These are phyloP conservation scores for Venustaconcha ellipsiformis DNA, from an alignment of 1,140 invertebrate species.

Conservation along the genomic window DNA sequence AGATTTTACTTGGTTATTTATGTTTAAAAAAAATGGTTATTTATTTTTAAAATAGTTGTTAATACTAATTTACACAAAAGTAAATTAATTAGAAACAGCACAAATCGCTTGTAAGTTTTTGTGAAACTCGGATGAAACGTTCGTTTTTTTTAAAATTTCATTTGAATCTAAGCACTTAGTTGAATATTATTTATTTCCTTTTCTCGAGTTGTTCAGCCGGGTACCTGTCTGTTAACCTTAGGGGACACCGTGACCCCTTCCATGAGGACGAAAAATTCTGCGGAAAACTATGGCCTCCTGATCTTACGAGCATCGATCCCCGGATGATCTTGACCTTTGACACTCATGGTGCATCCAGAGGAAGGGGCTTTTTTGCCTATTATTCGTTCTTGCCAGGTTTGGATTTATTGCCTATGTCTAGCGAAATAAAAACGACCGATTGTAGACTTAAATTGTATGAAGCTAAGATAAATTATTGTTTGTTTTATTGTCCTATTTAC, in stretches of 20 bases:
- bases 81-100: too few species aligned
- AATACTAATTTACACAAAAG: too few species aligned
- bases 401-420: background rate
- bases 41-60: too few species aligned
- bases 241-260: conserved; percentile 92
- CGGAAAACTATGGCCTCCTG: conserved; percentile 77
- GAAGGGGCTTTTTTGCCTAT: conserved; percentile 85
- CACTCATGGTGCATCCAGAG: conserved; percentile 73
- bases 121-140: too few species aligned
- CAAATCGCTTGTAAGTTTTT: too few species aligned
- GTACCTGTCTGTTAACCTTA: conserved; percentile 90
- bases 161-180: background rate
- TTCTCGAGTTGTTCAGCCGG: conserved; percentile 82
- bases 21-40: too few species aligned
- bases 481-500: too few species aligned
- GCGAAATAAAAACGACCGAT: too few species aligned
- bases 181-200: background rate
- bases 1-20: too few species aligned
- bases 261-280: conserved; percentile 94
- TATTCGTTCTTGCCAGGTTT: conserved; percentile 88
- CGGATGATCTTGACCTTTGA: conserved; percentile 93
- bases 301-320: conserved; percentile 87
- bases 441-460: too few species aligned
- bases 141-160: background rate
- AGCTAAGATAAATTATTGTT: too few species aligned